These are phyloP conservation scores for Galago senegalensis DNA, from an alignment of 2,797 vertebrate species.

Conservation along the genomic window DNA sequence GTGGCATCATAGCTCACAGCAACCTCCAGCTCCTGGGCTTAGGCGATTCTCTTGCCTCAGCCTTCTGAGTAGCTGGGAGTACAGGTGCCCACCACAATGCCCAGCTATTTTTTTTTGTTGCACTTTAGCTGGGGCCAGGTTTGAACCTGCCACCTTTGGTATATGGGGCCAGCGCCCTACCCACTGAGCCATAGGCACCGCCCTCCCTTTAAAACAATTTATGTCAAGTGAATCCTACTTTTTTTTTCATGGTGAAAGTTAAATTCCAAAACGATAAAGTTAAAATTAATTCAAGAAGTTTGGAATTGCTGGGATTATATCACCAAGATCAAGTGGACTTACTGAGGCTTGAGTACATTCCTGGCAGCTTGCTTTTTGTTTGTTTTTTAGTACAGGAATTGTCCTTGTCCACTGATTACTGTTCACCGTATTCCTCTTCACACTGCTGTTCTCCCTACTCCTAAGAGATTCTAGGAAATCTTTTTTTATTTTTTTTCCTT, in stretches of 20 bases:
- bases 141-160: too few species aligned
- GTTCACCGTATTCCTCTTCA: slow-evolving; percentile 37
- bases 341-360: neutral
- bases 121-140: too few species aligned
- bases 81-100: too few species aligned
- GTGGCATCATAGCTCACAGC: too few species aligned
- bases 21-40: too few species aligned
- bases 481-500: neutral
- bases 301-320: slow-evolving; percentile 32
- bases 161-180: too few species aligned
- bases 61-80: too few species aligned
- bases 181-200: too few species aligned
- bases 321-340: neutral
- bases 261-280: slow-evolving; percentile 39
- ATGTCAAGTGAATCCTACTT: slow-evolving; percentile 7
- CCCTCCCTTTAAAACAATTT: neutral
- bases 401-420: neutral
- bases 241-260: slow-evolving; percentile 43
- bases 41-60: too few species aligned
- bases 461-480: neutral
- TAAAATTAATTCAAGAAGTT: slow-evolving; percentile 46
- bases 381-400: neutral
- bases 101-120: too few species aligned
- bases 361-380: slow-evolving; percentile 16
- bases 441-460: neutral